Percentiles rank a stretch among this genome's conserved stretches.
phyloP scores from a whole-genome alignment of 2,113 vertebrate species.

The Galemys pyrenaicus region DNA sequence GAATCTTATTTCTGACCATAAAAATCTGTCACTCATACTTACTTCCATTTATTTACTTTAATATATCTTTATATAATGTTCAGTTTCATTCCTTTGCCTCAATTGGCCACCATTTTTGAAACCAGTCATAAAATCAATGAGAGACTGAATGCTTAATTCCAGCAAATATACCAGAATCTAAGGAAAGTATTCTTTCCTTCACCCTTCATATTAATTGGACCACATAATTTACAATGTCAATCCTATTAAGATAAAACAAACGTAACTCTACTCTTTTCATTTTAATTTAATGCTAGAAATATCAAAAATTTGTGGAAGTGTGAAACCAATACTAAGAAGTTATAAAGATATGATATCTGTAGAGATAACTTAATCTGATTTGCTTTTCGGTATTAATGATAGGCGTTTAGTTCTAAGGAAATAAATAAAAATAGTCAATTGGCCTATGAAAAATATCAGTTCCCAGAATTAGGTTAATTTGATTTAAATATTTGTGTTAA shows the following conservation, averaged over 20 bases:
- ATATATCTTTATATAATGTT: neutral
- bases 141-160: neutral
- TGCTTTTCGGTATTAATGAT: neutral
- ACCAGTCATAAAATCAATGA: neutral
- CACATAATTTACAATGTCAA: neutral
- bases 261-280: neutral
- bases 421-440: neutral
- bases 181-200: neutral
- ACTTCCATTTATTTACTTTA: constrained; percentile 12
- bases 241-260: neutral
- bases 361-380: neutral
- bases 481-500: neutral
- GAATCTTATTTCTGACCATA: neutral
- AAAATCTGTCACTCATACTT: neutral
- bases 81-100: neutral
- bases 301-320: neutral
- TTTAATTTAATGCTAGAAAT: constrained; percentile 30
- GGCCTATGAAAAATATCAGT: neutral
- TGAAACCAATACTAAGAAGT: neutral
- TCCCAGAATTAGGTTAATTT: constrained; percentile 15
- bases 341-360: neutral
- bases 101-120: constrained; percentile 10
- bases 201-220: neutral
- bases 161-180: neutral
- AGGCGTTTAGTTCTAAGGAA: neutral